Evolutionary conservation across 1,140 invertebrate genomes (phyloP), one percentile per base, ranked within the genome.

Genomic region (Pogonus chalceus): DNA sequence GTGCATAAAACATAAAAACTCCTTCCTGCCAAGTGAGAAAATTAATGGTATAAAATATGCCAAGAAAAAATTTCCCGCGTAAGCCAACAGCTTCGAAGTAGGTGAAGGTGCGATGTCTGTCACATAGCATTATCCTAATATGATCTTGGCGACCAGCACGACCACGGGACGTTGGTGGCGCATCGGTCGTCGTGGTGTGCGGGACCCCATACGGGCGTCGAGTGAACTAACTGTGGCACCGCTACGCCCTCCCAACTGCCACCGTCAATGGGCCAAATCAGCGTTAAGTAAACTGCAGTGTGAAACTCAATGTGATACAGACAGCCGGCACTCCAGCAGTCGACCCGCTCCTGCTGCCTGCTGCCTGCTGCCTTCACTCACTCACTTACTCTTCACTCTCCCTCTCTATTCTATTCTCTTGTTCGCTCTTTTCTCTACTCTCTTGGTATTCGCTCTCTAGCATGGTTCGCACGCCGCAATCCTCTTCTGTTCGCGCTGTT

Each of bases 241-340:
- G 37, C 7, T 43, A 16, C 18, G 37, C 37, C 37, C 9, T 43
- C 37, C 18, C n/a, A n/a, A n/a, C n/a, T n/a, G n/a, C n/a, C n/a
- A n/a, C 9, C 37, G 37, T 31, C 37, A 43, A 43, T 43, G 37
- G 37, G 37, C 18, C 18, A 43, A 43, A 43, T 43, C 37, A 43
- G 37, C 37, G 37, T 43, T 43, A 43, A 43, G 37, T 43, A 43
- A 43, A 43, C 37, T 43, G 37, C 37, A 43, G 3, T 16, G 18
- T n/a, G n/a, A n/a, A n/a, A n/a, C n/a, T n/a, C n/a, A n/a, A n/a
- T n/a, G n/a, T n/a, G n/a, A n/a, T n/a, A n/a, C n/a, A n/a, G n/a
- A n/a, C n/a, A n/a, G n/a, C n/a, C n/a, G n/a, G n/a, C n/a, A n/a
- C n/a, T n/a, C n/a, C n/a, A n/a, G n/a, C n/a, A n/a, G n/a, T n/a